Conservation (phyloP, 2,888 invertebrate species). For the Orthosia gothica region DNA sequence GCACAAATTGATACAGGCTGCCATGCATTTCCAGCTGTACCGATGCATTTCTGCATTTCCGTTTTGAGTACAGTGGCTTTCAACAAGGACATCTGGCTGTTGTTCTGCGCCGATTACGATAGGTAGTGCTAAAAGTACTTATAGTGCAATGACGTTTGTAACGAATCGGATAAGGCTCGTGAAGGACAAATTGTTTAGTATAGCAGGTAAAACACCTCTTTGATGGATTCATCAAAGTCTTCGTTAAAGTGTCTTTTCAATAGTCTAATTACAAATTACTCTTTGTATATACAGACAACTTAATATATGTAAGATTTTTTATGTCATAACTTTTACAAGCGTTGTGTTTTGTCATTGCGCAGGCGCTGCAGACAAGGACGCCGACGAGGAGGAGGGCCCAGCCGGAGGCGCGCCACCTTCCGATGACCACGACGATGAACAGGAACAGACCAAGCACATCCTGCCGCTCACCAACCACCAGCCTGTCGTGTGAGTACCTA, state of each 20-base stretch:
- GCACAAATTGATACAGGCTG: background rate
- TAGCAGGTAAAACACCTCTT: too few species aligned
- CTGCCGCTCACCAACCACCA: slow-evolving; percentile 85
- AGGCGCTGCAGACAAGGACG: slow-evolving; percentile 88
- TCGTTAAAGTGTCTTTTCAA: background rate
- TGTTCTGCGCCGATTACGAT: too few species aligned
- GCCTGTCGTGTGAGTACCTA: slow-evolving; percentile 76
- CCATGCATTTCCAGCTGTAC: too few species aligned
- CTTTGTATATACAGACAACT: background rate
- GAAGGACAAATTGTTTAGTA: too few species aligned
- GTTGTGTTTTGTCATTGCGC: slow-evolving; percentile 30
- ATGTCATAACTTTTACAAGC: background rate
- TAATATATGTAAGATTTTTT: background rate
- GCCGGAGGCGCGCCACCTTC: slow-evolving; percentile 78
- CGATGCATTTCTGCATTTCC: background rate
- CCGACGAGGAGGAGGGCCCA: slow-evolving; percentile 88
- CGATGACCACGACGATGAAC: slow-evolving; percentile 82
- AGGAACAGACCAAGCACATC: slow-evolving; percentile 83
- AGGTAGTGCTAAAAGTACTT: too few species aligned
- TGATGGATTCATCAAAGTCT: too few species aligned
- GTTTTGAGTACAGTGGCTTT: background rate
- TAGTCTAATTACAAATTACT: too few species aligned
- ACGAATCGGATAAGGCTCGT: too few species aligned
- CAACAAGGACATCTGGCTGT: background rate
- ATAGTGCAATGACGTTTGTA: too few species aligned